These are phyloP conservation scores for Dromococcyx pavoninus DNA, from an alignment of 2,797 vertebrate species.

Conservation along the genomic window DNA sequence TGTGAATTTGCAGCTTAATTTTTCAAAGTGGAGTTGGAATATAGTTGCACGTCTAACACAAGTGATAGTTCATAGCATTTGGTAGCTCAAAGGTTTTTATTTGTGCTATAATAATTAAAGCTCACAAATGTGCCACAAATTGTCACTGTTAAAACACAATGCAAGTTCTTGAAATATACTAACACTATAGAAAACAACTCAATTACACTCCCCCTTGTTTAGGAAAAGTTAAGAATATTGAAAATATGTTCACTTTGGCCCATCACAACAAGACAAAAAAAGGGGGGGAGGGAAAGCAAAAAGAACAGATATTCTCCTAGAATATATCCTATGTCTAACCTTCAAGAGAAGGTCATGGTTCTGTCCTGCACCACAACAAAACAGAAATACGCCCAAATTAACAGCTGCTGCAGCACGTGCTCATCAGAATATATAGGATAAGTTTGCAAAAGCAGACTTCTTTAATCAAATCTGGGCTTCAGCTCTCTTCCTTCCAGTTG, in stretches of 20 bases:
- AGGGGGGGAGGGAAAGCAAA: neutral
- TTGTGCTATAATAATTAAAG: neutral
- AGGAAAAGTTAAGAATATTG: neutral
- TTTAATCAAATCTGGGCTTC: neutral
- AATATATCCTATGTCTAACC: neutral
- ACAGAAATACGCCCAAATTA: neutral
- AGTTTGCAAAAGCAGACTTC: neutral
- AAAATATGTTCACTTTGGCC: neutral
- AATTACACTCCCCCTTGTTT: neutral
- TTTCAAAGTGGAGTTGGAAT: neutral
- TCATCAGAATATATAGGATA: neutral
- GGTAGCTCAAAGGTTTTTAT: neutral
- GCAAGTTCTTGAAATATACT: neutral
- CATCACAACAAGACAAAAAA: neutral
- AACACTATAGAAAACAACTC: neutral
- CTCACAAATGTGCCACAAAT: neutral
- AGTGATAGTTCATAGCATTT: neutral
- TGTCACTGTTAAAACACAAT: neutral
- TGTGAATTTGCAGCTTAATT: neutral
- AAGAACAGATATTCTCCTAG: neutral
- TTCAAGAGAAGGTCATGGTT: neutral
- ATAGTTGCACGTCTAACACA: neutral
- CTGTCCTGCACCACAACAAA: neutral
- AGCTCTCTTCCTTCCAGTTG: neutral
- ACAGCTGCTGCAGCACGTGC: neutral